Base-by-base conservation (phyloP, 2,888 invertebrate species). In the Orgyia antiqua region DNA sequence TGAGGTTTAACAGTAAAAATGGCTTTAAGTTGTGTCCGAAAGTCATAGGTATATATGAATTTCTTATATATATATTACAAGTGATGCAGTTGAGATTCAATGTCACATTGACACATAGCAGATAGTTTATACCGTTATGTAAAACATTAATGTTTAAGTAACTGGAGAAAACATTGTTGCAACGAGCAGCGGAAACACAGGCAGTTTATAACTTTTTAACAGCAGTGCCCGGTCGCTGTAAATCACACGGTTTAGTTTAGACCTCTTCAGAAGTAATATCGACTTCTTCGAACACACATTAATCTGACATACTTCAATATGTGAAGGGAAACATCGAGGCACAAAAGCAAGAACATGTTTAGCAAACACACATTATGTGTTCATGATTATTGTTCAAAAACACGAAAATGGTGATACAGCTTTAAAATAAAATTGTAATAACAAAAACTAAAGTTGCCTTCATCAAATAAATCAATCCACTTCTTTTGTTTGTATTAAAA, bases 181-280 rank as follows among this genome's bases (percentile, higher is more conserved):
- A 44, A 39, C 4, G 48, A 52, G 56, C 72, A 65, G 69, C 83
- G 84, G 83, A 84, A 83, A 82, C 79, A 77, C 75, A 71, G 60
- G 70, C 77, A 67, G 77, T 84, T 84, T 83, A 83, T 79, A 83
- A 80, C 83, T 82, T 86, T 86, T 84, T 84, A 84, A 83, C 75
- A 73, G 65, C 75, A 40, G 61, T 56, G 63, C 59, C 62, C 72
- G 70, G 68, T 60, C 68, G 79, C 74, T 68, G 78, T 86, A 86
- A 84, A 86, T 86, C 84, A 84, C 62, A 50, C 63, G 63, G 66
- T 71, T 72, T 73, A 73, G 76, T 73, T 73, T 72, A 73, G 75
- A 73, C 73, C 76, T 71, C 76, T 73, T 79, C 78, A 76, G 73
- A 80, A 82, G 80, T 80, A 80, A 82, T 76, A 78, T 77, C 71